A percentile compares a stretch with the other conserved stretches of the same genome.
Conservation (phyloP, 2,113 vertebrate species). For the Salvelinus fontinalis region DNA sequence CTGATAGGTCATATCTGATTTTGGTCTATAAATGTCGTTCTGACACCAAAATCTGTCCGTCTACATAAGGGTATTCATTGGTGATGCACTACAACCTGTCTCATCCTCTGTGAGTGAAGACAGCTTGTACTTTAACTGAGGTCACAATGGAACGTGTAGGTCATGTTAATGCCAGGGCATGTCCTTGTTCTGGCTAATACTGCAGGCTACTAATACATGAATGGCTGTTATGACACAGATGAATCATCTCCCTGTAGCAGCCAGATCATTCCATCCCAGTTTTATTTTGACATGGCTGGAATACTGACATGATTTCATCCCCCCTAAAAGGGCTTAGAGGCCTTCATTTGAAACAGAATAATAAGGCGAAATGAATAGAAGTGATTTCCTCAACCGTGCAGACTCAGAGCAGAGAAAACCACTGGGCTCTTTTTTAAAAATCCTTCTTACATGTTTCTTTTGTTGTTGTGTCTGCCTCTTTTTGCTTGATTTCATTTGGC, state of each 20-base stretch:
- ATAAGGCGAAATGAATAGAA: constrained; percentile 53
- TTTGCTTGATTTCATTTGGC: constrained; percentile 42
- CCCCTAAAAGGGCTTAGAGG: constrained; percentile 3
- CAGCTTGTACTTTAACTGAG: not conserved
- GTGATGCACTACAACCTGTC: not conserved
- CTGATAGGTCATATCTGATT: not conserved
- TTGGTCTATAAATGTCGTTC: not conserved
- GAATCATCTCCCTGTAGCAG: not conserved
- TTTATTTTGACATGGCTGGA: constrained; percentile 16
- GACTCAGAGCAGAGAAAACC: constrained; percentile 21
- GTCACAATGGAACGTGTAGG: not conserved
- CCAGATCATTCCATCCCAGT: not conserved
- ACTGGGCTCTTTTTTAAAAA: constrained; percentile 33
- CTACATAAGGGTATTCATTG: too few species aligned
- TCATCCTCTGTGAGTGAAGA: not conserved
- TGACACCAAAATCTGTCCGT: not conserved
- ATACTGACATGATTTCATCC: constrained; percentile 10
- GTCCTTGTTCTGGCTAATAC: not conserved
- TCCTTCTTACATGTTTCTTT: constrained; percentile 53
- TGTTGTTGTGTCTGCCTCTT: constrained; percentile 52
- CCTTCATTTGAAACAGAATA: constrained; percentile 36
- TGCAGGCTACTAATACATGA: too few species aligned
- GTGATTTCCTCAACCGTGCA: constrained; percentile 41
- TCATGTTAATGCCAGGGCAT: not conserved
- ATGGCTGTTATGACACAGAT: too few species aligned